These are phyloP conservation scores for Steatornis caripensis DNA, from an alignment of 2,113 vertebrate genomes.

Conservation along the genomic window DNA sequence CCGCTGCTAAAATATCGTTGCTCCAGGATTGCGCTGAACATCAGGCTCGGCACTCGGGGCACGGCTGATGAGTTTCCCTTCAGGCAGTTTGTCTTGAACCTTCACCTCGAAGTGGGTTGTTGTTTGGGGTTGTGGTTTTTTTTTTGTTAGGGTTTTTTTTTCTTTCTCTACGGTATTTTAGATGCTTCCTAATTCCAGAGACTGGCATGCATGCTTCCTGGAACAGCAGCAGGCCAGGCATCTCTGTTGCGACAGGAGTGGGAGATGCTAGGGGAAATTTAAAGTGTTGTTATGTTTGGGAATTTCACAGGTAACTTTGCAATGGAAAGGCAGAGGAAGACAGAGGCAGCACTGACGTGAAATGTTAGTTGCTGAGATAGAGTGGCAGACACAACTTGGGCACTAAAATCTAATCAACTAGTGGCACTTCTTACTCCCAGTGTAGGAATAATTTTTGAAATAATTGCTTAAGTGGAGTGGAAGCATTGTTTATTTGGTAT, in stretches of 20 bases:
- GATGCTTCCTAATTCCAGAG: conserved; percentile 46
- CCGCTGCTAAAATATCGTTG: neutral
- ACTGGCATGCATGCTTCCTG: conserved; percentile 28
- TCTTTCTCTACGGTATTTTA: neutral
- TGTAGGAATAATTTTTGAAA: neutral
- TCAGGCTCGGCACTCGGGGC: neutral
- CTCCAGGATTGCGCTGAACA: neutral
- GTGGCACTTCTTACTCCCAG: neutral
- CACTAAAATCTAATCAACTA: conserved; percentile 10
- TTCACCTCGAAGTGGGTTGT: conserved; percentile 22
- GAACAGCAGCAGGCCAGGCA: conserved; percentile 48
- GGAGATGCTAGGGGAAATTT: neutral
- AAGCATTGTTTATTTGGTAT: neutral
- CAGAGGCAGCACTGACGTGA: neutral
- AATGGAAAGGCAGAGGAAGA: neutral
- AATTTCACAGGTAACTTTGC: neutral
- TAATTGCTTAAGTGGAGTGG: neutral
- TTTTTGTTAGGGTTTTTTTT: neutral
- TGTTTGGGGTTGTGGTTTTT: neutral
- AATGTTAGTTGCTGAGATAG: neutral
- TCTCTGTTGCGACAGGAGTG: neutral
- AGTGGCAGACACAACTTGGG: neutral
- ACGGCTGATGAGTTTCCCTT: conserved; percentile 15
- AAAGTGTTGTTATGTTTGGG: neutral
- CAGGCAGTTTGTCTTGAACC: conserved; percentile 16